Base-by-base conservation (phyloP, 2,113 vertebrate species). In the Pelusios castaneus region DNA sequence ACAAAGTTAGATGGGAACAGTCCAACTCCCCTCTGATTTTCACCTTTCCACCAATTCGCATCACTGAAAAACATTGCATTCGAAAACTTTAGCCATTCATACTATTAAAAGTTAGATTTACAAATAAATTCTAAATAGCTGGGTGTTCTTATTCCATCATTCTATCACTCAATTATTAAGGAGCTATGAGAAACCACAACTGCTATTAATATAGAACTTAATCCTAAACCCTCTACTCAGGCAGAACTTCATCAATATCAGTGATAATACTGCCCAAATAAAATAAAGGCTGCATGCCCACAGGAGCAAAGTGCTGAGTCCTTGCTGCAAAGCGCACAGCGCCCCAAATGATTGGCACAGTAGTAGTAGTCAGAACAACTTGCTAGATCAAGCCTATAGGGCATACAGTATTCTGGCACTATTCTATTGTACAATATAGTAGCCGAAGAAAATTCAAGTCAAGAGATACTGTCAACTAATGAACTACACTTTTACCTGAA, bases 1-100 rank as follows among this genome's bases (percentile, higher is more conserved):
- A 99, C 99, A 90, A 99, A 99, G 97, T 99, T 99, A 56, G 99
- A 99, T 3, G 99, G 99, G 89, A 99, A 99, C 43, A 99, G 98
- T 14, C 99, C 99, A 13, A 99, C 95, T 94, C 99, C 99, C 98
- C 99, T 98, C 91, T 99, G 99, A 96, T 99, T 99, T 98, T 99
- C 99, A 93, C 99, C 99, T 96, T 99, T 99, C 99, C 99, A 99
- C 99, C 99, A 99, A 81, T 99, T 99, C 94, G 99, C 98, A 94
- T 99, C 99, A 83, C 99, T 99, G 95, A 94, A 52, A 90, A 94
- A 67, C 60, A 21, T 11, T 27, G 34, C 17, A 2, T 82, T 43
- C 93, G 87, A 94, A 2, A 82, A 29, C 45, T 13, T 60, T 3
- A 29, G 80, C 70, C 13, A 51, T 1, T 6, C 76, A 76, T 0